Percentiles rank a stretch among this genome's conserved stretches.
Evolutionary conservation across 2,797 vertebrate genomes (phyloP).

Genomic region (Microcaecilia unicolor): DNA sequence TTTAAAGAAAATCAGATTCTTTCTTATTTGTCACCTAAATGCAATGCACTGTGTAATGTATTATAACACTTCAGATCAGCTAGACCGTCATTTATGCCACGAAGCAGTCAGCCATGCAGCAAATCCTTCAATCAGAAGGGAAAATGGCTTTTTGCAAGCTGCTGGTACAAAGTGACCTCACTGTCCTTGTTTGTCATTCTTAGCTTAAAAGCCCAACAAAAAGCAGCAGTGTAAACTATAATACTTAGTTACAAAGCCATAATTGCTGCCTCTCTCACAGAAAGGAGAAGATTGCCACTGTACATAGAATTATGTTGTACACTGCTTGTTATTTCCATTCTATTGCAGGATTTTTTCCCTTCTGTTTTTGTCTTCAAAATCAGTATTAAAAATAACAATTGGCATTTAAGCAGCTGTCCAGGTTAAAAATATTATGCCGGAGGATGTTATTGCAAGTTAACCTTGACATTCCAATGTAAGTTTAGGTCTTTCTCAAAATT

Average conservation of each 20-base stretch:
- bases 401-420: background rate
- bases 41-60: too few species aligned
- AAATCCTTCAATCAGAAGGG: background rate
- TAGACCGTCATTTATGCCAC: too few species aligned
- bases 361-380: too few species aligned
- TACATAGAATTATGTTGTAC: slow-evolving; percentile 23
- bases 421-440: background rate
- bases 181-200: slow-evolving; percentile 16
- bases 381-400: background rate
- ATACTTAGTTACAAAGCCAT: slow-evolving; percentile 44
- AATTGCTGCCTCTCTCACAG: slow-evolving; percentile 49
- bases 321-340: slow-evolving; percentile 3
- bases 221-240: slow-evolving; percentile 20
- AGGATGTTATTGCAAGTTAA: too few species aligned
- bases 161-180: fast-evolving
- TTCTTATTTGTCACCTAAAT: too few species aligned
- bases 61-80: too few species aligned
- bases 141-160: background rate
- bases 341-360: too few species aligned
- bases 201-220: slow-evolving; percentile 21
- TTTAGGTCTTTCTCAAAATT: too few species aligned
- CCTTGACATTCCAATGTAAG: too few species aligned
- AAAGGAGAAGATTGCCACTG: slow-evolving; percentile 63
- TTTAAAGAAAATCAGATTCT: too few species aligned
- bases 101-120: too few species aligned